A percentile compares a stretch with the other conserved stretches of the same genome.
These are phyloP conservation scores for Tetanocera ferruginea DNA, from an alignment of 2,888 invertebrate genomes.

Conservation along the genomic window DNA sequence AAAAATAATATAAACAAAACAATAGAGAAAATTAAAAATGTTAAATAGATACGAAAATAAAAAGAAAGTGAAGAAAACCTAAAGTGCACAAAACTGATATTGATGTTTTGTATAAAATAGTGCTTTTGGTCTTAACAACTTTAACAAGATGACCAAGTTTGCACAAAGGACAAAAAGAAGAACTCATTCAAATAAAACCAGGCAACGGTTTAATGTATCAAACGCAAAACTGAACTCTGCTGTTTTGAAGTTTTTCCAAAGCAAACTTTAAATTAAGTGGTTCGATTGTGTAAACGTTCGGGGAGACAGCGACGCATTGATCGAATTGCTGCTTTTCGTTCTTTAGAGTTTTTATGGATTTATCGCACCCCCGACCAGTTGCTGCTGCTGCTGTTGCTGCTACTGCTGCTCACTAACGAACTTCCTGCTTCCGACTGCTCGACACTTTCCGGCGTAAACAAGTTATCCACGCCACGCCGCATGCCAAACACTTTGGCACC, in stretches of 20 bases:
- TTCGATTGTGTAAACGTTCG: neutral
- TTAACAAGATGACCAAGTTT: no score
- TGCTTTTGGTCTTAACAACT: no score
- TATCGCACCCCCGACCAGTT: no score
- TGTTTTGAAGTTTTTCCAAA: neutral
- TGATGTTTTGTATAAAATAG: no score
- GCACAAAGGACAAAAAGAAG: no score
- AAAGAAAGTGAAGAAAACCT: no score
- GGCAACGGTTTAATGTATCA: no score
- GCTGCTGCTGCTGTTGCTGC: neutral
- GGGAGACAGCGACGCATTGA: neutral
- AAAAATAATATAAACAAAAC: no score
- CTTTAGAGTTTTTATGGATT: neutral
- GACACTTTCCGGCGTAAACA: constrained; percentile 9
- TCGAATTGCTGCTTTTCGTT: neutral
- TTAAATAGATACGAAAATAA: no score
- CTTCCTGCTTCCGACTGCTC: constrained; percentile 9
- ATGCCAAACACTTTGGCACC: neutral
- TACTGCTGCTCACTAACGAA: constrained; percentile 2
- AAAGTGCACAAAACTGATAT: no score
- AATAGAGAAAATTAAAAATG: no score
- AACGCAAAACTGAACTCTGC: neutral
- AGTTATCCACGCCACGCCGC: neutral
- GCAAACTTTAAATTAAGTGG: neutral
- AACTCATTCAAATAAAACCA: no score